These are phyloP conservation scores for Cataglyphis altisquamis DNA, from an alignment of 2,888 invertebrate species.

Conservation along the genomic window DNA sequence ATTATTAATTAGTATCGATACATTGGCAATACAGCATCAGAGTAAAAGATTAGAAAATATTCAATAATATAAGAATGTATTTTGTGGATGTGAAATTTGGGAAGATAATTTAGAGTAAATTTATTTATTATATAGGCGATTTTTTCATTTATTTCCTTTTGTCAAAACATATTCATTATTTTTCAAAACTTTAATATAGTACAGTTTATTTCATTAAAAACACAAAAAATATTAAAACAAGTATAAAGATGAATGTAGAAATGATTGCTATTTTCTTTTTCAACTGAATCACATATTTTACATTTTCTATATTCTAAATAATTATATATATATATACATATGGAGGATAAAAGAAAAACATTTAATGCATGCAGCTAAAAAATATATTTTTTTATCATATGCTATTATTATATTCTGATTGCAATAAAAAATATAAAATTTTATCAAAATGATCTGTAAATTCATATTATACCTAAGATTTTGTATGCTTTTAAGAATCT, in stretches of 20 bases:
- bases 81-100: not conserved
- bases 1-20: not conserved
- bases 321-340: not conserved
- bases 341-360: not conserved
- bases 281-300: not conserved
- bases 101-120: not conserved
- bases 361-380: not conserved
- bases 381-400: not conserved
- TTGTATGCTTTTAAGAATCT: not conserved
- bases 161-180: not conserved
- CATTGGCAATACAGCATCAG: not conserved
- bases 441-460: not conserved
- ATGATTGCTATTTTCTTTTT: not conserved
- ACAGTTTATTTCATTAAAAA: not conserved
- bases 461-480: not conserved
- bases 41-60: not conserved
- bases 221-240: not conserved
- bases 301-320: conserved; percentile 1
- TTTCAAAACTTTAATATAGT: not conserved
- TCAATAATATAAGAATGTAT: not conserved
- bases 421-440: not conserved
- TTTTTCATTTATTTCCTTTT: not conserved
- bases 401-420: conserved; percentile 1
- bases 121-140: not conserved
- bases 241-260: not conserved